Evolutionary conservation across 2,797 vertebrate species (phyloP).

Genomic region (Furcifer pardalis): DNA sequence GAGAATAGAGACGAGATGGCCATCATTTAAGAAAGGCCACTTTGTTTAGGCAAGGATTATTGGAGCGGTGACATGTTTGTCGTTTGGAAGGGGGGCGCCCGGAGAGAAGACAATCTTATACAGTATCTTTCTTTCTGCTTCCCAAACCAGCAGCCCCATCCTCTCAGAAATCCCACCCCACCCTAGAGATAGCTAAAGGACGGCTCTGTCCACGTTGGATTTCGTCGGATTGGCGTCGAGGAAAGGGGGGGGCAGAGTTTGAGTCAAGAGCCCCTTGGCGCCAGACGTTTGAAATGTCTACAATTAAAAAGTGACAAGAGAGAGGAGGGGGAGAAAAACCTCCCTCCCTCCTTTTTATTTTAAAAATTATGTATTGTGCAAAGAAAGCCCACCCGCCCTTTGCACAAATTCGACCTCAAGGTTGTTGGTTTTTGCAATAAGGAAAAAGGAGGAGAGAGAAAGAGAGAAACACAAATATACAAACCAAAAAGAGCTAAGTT

Average conservation of each 20-base stretch:
- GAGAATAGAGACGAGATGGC: not conserved
- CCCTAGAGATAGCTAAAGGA: not conserved
- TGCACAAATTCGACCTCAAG: too few species aligned
- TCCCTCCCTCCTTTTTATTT: not conserved
- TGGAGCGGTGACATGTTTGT: not conserved
- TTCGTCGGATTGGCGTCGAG: constrained; percentile 75
- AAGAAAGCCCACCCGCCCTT: not conserved
- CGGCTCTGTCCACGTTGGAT: constrained; percentile 35
- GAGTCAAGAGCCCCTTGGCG: constrained; percentile 87
- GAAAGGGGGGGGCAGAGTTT: constrained; percentile 63
- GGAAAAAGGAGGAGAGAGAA: too few species aligned
- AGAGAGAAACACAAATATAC: not conserved
- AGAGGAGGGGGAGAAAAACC: too few species aligned
- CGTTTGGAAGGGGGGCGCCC: too few species aligned
- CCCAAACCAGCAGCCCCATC: not conserved
- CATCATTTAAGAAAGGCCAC: constrained; percentile 35
- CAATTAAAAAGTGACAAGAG: constrained; percentile 78
- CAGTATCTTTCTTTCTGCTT: not conserved
- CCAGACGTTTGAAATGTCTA: constrained; percentile 87
- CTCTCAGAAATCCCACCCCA: not conserved
- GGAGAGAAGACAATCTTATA: not conserved
- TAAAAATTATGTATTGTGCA: constrained; percentile 47
- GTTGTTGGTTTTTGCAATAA: too few species aligned
- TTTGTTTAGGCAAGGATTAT: constrained; percentile 62
- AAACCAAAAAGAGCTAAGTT: not conserved